These are phyloP conservation scores for Musca domestica DNA, from an alignment of 1,140 invertebrate species.

Conservation along the genomic window DNA sequence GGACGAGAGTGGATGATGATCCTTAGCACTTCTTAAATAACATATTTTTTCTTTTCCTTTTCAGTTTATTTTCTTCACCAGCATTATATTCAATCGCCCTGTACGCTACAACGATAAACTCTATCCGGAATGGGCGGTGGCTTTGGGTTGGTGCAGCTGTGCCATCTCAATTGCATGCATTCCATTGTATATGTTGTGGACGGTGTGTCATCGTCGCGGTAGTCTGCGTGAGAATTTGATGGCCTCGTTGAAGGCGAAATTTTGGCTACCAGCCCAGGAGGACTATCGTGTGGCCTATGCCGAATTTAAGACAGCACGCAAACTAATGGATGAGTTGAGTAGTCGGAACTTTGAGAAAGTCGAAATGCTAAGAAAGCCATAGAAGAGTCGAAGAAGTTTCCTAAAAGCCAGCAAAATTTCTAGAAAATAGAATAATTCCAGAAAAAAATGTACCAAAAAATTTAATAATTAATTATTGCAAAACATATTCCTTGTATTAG, in stretches of 20 bases:
- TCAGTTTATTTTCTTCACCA: slow-evolving; percentile 59
- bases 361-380: neutral
- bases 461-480: neutral
- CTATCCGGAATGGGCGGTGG: slow-evolving; percentile 64
- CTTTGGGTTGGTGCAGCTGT: slow-evolving; percentile 65
- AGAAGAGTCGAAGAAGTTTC: neutral
- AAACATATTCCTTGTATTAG: too few species aligned
- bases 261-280: slow-evolving; percentile 46
- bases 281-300: slow-evolving; percentile 32
- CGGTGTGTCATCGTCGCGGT: slow-evolving; percentile 52
- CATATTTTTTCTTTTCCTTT: too few species aligned
- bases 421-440: neutral
- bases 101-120: slow-evolving; percentile 59
- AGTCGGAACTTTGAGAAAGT: slow-evolving; percentile 8
- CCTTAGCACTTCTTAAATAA: too few species aligned
- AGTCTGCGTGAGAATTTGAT: slow-evolving; percentile 39
- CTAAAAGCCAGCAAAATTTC: neutral
- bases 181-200: slow-evolving; percentile 60
- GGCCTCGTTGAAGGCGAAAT: slow-evolving; percentile 34
- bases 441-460: neutral
- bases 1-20: too few species aligned
- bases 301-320: slow-evolving; percentile 22
- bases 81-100: slow-evolving; percentile 59
- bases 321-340: slow-evolving; percentile 21
- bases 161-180: slow-evolving; percentile 61